Conservation (phyloP, 2,113 vertebrate genomes). For the Nicator chloris region DNA sequence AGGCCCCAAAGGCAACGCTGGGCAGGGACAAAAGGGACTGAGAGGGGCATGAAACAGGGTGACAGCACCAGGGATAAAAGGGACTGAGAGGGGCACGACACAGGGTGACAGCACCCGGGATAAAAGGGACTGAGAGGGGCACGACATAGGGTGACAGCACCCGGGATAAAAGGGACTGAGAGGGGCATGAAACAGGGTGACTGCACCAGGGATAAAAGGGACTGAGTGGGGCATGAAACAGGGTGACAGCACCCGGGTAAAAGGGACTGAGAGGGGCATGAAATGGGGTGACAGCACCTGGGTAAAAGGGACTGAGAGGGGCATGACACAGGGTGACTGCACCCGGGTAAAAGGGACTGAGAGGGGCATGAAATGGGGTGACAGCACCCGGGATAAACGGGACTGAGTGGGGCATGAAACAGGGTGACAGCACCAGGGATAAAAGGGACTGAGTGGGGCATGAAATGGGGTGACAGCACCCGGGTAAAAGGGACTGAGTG, state of each 20-base stretch:
- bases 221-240: fast-evolving
- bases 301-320: background rate
- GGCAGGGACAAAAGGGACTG: background rate
- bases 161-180: background rate
- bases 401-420: too few relatives aligned
- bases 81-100: background rate
- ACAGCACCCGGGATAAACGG: background rate
- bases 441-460: background rate
- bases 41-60: fast-evolving
- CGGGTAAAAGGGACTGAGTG: background rate
- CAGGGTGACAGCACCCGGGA: background rate
- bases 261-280: background rate
- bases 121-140: background rate
- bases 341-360: background rate
- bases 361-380: fast-evolving
- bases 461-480: fast-evolving
- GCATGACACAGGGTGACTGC: fast-evolving
- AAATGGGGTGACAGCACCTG: background rate
- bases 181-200: background rate
- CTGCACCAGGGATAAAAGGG: background rate
- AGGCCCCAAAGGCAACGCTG: fast-evolving
- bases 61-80: background rate
- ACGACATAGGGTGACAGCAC: background rate
- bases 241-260: background rate
- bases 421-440: too few relatives aligned